Percentiles rank a stretch among this genome's conserved stretches.
These are phyloP conservation scores for Actenoides hombroni DNA, from an alignment of 2,113 vertebrate genomes.

Conservation along the genomic window DNA sequence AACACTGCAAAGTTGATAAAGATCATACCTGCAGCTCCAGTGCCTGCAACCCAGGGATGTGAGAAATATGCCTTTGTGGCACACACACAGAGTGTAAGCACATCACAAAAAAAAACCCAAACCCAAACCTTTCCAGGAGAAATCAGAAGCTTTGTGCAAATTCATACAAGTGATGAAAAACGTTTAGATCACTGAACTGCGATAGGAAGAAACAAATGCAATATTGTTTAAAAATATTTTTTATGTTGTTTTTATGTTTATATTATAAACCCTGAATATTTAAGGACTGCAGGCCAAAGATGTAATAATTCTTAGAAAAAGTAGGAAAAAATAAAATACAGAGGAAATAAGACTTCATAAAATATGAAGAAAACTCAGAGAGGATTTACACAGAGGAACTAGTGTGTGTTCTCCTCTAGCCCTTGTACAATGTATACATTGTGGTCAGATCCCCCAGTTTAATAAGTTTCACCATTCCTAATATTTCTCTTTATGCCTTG, in stretches of 20 bases:
- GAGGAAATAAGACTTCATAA: background rate
- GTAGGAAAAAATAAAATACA: background rate
- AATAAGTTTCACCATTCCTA: background rate
- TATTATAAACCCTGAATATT: background rate
- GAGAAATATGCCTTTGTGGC: background rate
- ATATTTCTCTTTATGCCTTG: background rate
- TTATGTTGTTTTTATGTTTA: background rate
- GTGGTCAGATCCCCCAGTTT: background rate
- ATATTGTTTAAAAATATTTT: background rate
- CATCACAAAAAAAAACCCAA: background rate
- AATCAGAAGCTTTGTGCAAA: background rate
- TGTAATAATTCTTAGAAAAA: background rate
- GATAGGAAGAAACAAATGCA: background rate
- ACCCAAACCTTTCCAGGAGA: background rate
- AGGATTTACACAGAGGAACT: background rate
- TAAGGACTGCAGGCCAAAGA: background rate
- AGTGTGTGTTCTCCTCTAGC: background rate
- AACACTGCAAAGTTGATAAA: background rate
- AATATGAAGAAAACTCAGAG: background rate
- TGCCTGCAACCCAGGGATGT: background rate
- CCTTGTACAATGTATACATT: background rate
- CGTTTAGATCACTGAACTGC: background rate
- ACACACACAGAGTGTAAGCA: background rate
- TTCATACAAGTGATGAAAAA: background rate
- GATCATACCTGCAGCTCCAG: background rate